A percentile compares a stretch with the other conserved stretches of the same genome.
Evolutionary conservation across 2,888 invertebrate species (phyloP).

Genomic region (Pyrrhia umbra): DNA sequence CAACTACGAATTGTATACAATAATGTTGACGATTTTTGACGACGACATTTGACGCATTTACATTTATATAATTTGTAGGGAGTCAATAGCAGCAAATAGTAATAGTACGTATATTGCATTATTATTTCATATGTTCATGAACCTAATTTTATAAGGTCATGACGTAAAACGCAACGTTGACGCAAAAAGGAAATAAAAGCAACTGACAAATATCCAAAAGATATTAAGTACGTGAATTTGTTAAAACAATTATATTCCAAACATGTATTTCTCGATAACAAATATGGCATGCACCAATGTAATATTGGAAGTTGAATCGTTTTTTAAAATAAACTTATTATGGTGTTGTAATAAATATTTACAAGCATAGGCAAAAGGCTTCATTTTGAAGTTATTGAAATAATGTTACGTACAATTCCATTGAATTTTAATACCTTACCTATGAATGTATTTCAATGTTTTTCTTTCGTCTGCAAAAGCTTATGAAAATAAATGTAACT

Average conservation of each 20-base stretch:
- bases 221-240: not conserved
- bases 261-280: conserved; percentile 5
- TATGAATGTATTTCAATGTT: conserved; percentile 20
- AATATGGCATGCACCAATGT: conserved; percentile 23
- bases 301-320: conserved; percentile 29
- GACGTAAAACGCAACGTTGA: not conserved
- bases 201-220: not conserved
- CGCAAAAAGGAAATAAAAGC: not conserved
- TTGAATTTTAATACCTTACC: conserved; percentile 43
- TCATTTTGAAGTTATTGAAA: conserved; percentile 38
- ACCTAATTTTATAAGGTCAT: not conserved
- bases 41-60: too few relatives aligned
- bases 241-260: conserved; percentile 22
- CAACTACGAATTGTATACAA: too few relatives aligned
- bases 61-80: too few relatives aligned
- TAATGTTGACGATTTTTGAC: too few relatives aligned
- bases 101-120: not conserved
- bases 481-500: conserved; percentile 51
- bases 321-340: conserved; percentile 37
- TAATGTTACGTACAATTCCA: conserved; percentile 36
- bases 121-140: too few relatives aligned
- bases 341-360: conserved; percentile 54
- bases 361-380: conserved; percentile 24
- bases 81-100: too few relatives aligned
- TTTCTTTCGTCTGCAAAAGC: conserved; percentile 34